phyloP scores from a whole-genome alignment of 2,888 invertebrate species.

The Drosophila leonis region DNA sequence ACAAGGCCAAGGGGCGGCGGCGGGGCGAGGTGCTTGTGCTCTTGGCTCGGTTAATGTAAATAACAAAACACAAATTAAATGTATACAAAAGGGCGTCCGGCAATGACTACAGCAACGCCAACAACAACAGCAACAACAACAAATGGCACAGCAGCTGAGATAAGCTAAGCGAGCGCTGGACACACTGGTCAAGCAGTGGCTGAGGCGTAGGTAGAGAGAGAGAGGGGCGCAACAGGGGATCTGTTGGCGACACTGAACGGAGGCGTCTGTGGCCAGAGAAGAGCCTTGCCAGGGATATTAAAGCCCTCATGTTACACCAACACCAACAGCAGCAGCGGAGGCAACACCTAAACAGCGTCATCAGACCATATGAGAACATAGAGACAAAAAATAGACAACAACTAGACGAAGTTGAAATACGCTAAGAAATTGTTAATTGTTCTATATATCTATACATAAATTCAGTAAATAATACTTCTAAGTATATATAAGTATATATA shows the following conservation, averaged over 20 bases:
- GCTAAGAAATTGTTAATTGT: too few relatives aligned
- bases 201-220: not conserved
- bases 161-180: constrained; percentile 61
- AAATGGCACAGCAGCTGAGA: constrained; percentile 61
- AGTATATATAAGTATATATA: too few relatives aligned
- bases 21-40: constrained; percentile 25
- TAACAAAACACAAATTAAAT: constrained; percentile 84
- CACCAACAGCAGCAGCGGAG: constrained; percentile 41
- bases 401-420: constrained; percentile 5
- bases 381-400: not conserved
- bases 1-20: constrained; percentile 28
- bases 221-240: not conserved
- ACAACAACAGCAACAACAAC: constrained; percentile 30
- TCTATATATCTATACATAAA: too few relatives aligned
- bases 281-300: constrained; percentile 66
- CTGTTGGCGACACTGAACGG: constrained; percentile 61
- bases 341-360: constrained; percentile 64
- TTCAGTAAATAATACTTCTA: too few relatives aligned
- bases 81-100: constrained; percentile 73
- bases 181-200: constrained; percentile 1
- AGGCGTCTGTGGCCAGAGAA: constrained; percentile 67
- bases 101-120: constrained; percentile 42
- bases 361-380: constrained; percentile 37
- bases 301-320: constrained; percentile 61
- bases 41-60: constrained; percentile 82